Conservation (phyloP, 2,113 vertebrate species). For the Centropristis striata region DNA sequence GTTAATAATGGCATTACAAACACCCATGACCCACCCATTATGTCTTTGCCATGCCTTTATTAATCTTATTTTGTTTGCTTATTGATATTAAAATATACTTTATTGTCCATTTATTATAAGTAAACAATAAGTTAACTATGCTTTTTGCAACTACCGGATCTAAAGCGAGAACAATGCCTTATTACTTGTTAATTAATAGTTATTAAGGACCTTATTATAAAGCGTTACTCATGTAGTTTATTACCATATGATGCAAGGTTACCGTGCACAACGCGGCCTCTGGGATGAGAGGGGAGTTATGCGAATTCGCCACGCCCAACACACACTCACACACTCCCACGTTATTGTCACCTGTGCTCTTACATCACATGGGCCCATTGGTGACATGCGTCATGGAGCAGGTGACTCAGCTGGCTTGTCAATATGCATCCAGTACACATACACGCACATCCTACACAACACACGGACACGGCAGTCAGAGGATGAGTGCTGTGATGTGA, state of each 20-base stretch:
- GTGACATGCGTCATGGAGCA: conserved; percentile 38
- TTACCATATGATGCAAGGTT: neutral
- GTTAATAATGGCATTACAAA: no score
- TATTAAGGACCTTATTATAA: no score
- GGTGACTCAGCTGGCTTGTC: conserved; percentile 39
- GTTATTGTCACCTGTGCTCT: conserved; percentile 25
- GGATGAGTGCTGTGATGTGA: neutral
- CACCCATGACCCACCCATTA: no score
- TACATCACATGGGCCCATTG: conserved; percentile 24
- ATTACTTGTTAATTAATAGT: no score
- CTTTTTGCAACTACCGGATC: no score
- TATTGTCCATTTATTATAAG: no score
- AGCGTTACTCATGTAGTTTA: neutral
- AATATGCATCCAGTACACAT: neutral
- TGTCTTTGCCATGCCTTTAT: no score
- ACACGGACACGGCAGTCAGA: neutral
- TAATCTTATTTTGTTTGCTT: no score
- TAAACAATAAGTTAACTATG: no score
- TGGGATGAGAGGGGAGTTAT: neutral
- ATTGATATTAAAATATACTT: no score
- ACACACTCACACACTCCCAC: conserved; percentile 12
- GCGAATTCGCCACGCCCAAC: neutral
- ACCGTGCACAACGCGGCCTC: neutral
- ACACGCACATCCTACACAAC: neutral
- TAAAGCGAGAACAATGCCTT: no score